Evolutionary conservation across 1,140 invertebrate genomes (phyloP), one percentile per base, ranked within the genome.

Genomic region (Heterodera carotae): DNA sequence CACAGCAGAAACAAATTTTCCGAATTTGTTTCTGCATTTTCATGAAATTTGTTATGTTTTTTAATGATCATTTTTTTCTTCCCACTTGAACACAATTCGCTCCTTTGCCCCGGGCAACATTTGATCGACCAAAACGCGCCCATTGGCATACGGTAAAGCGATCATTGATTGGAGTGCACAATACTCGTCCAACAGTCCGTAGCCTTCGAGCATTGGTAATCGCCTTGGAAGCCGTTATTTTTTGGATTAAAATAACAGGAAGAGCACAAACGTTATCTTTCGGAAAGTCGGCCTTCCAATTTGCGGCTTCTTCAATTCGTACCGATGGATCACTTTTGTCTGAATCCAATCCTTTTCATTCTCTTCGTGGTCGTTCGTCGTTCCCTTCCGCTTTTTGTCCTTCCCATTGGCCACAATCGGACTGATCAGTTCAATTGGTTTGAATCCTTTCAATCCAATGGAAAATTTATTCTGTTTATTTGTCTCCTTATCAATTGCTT

Each of bases 81-180:
- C 29, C 68, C n/a, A 69, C 68, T 29, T 69, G 68, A 69, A 69
- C 7, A 73, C 48, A 15, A 5, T 22, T 18, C 48, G 48, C 22
- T 53, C 48, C 18, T 22, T 53, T 15, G 18, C 48, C 48, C 48
- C 48, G 12, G 48, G 48, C 48, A 53, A 18, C 15, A 53, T 53
- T 53, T 22, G 48, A 18, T 53, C 48, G 48, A 53, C 48, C 18
- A 53, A 2, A 12, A 53, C 48, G 12, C 48, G 12, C 18, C 81
- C 82, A 62, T 84, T 84, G 56, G 82, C 80, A 66, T 81, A 84
- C 59, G 76, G 75, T 22, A 82, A 60, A 43, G 6, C 33, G 29
- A 72, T 66, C 33, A 81, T 68, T 66, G 80, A 77, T 31, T 81
- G 69, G 10, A 33, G 27, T 43, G 79, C 76, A 67, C 80, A 81